Base-by-base conservation (phyloP, 2,797 vertebrate species). In the Enteromius treurensis region DNA sequence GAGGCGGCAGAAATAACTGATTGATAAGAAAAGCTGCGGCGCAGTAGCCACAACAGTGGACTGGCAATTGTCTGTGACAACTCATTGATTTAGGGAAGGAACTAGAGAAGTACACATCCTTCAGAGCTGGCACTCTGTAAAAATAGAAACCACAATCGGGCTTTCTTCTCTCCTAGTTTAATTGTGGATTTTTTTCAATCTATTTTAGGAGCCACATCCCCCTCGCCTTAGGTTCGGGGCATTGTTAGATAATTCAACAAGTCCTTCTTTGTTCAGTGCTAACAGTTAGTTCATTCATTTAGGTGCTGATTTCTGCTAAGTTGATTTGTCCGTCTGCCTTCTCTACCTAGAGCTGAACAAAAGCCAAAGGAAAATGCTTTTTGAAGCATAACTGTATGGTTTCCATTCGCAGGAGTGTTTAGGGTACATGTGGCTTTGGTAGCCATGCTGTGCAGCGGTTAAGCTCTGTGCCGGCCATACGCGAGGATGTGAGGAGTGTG, bases 41-140 rank as follows among this genome's bases (percentile, higher is more conserved):
- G 89, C 88, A 88, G 85, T 94, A 94, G 92, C 93, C 90, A 79
- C 92, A 95, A 95, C 96, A 96, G 92, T 94, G 89, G 91, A 89
- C 89, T 90, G 91, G 65, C 91, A 90, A 92, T 95, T 95, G 91
- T 92, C 91, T 91, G 88, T 87, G 90, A 92, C 91, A 93, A 92
- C 91, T 87, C 87, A 85, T 90, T 94, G 93, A 93, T 94, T 93
- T 93, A 92, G 94, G 95, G 95, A 96, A 96, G 95, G 94, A 96
- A 94, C 94, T 89, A 91, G 92, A 93, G 93, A 91, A 91, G 91
- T 94, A 93, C 90, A 95, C 95, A 96, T 95, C 94, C 93, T 89
- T 91, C 90, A 89, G 68, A 91, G 91, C 93, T 94, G 91, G 88
- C 92, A 89, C 92, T 86, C 89, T 88, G 80, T 95, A 92, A 93